A percentile compares a stretch with the other conserved stretches of the same genome.
phyloP scores from a whole-genome alignment of 30 jellyfish, hydroid and myxozoan species.

The Morbakka virulenta region DNA sequence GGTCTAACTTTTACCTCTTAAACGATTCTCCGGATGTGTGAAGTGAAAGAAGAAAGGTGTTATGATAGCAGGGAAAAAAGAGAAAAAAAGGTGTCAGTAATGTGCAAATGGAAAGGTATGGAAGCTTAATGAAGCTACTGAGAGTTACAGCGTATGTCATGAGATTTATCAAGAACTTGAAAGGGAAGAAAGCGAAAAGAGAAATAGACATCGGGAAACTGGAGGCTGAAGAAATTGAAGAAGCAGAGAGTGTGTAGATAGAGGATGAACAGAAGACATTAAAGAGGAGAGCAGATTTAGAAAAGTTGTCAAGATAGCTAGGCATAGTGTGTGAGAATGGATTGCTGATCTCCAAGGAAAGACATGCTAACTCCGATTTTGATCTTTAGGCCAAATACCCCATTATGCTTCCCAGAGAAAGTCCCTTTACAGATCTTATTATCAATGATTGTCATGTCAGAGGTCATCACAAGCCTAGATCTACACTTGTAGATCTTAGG shows the following conservation, averaged over 20 bases:
- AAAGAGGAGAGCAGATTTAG: not conserved
- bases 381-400: conserved; percentile 18
- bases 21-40: conserved; percentile 20
- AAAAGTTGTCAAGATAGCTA: conserved; percentile 1
- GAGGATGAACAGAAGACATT: conserved; percentile 12
- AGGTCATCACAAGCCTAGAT: conserved; percentile 24
- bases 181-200: conserved; percentile 2
- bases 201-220: conserved; percentile 2
- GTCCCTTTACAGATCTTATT: conserved; percentile 18
- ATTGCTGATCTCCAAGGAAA: conserved; percentile 25
- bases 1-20: conserved; percentile 25
- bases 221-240: conserved; percentile 8
- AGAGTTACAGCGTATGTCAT: conserved; percentile 36
- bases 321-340: conserved; percentile 21
- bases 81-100: not conserved
- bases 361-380: conserved; percentile 38
- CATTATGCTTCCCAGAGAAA: conserved; percentile 32
- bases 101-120: conserved; percentile 6
- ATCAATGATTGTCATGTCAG: conserved; percentile 23
- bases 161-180: conserved; percentile 15
- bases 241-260: conserved; percentile 33
- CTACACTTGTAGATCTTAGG: conserved; percentile 45
- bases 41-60: conserved; percentile 20
- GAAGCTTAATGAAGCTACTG: conserved; percentile 17
- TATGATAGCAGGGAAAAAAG: not conserved